Percentiles rank a stretch among this genome's conserved stretches.
These are phyloP conservation scores for Recurvirostra avosetta DNA, from an alignment of 2,113 vertebrate genomes.

Conservation along the genomic window DNA sequence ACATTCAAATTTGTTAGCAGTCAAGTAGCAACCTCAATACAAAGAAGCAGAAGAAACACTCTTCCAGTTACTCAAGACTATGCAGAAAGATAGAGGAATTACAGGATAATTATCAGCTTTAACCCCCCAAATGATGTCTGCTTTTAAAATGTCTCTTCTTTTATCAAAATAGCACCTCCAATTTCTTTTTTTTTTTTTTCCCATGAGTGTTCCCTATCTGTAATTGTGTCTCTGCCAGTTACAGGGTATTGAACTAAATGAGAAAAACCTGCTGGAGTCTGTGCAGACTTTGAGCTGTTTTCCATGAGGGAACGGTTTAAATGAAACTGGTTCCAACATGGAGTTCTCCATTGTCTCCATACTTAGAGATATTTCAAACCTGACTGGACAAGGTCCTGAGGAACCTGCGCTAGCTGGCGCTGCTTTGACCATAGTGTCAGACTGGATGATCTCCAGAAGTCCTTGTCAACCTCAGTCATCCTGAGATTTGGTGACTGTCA, in stretches of 20 bases:
- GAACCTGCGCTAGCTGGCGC: neutral
- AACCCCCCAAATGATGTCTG: neutral
- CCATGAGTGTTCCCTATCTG: neutral
- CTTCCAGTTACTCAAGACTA: neutral
- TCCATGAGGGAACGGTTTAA: neutral
- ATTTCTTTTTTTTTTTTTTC: neutral
- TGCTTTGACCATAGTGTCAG: neutral
- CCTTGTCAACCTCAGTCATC: neutral
- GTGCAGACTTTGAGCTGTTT: neutral
- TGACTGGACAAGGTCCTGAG: neutral
- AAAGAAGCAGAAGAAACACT: neutral
- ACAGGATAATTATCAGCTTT: neutral
- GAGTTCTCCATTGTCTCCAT: neutral
- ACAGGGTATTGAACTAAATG: neutral
- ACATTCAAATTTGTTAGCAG: neutral
- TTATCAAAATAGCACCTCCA: neutral
- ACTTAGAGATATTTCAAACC: neutral
- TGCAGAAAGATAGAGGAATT: neutral
- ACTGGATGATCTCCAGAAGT: neutral
- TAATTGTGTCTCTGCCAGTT: neutral
- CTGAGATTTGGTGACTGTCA: neutral
- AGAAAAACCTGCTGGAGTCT: neutral
- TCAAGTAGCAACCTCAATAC: neutral
- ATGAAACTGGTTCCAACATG: neutral
- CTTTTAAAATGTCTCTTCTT: neutral